Base-by-base conservation (phyloP, 2,113 vertebrate genomes). In the Hystrix brachyura region DNA sequence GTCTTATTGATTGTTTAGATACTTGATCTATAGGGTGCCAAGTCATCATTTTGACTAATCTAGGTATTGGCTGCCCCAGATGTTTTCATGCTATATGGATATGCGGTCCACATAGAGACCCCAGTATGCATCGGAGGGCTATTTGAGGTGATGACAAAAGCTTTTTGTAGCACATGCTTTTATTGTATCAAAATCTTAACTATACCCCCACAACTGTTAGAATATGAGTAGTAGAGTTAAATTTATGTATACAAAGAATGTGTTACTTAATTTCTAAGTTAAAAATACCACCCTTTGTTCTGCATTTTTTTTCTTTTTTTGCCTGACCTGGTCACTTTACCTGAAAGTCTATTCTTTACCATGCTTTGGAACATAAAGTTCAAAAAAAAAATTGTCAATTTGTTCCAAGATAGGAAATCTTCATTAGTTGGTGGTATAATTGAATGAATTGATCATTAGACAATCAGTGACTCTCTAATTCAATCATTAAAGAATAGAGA, bases 1-100 rank as follows among this genome's bases (percentile, higher is more conserved):
- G 94, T 78, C 95, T 94, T 91, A 65, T 53, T 83, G 89, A 94
- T 83, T 93, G 34, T 93, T 95, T 84, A 79, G 87, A 84, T 93
- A 78, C 32, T 95, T 97, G 74, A 69, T 94, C 94, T 92, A 88
- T 82, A 90, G 84, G 71, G 72, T 38, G 76, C 64, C 53, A 92
- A 92, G 60, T 25, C 43, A 94, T 92, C 80, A 82, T 29, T 90
- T 71, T 97, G 64, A 90, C 46, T 90, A 94, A 92, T 92, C 19
- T 87, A 48, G 48, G 34, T 60, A 51, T 11, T 94, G 8, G 13
- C 62, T 65, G 43, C 15, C 29, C 59, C 53, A 89, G 93, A 81
- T 92, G 18, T 74, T 92, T 92, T 21, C 2, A 34, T 95, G 57
- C 48, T 80, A n/a, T 57, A 60, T 3, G 67, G 23, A 21, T 38